Base-by-base conservation (phyloP, 2,888 invertebrate species). In the Tanaodytes sp. region DNA sequence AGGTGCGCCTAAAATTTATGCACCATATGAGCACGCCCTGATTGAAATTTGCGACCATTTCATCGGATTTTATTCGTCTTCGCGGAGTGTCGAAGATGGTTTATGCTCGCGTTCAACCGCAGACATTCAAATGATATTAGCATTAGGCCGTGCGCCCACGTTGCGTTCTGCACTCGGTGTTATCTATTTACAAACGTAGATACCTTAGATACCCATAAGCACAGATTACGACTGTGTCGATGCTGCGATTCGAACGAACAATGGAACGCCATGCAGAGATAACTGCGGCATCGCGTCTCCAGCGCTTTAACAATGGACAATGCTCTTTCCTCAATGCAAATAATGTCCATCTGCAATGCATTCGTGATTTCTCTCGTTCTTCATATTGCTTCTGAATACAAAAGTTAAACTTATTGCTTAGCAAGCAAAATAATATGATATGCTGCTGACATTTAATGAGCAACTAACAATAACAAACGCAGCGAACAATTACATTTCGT, bases 311-410 rank as follows among this genome's bases (percentile, higher is more conserved):
- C 73, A 73, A 73, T 70, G 68, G 68, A 68, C 73, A 71, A 71
- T 71, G 62, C 73, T 49, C 65, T 65, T 73, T 68, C 65, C 59
- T 68, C 70, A 51, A 68, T 69, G 73, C 68, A 73, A 69, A 66
- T 66, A 68, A 45, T 65, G 58, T 54, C 71, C 68, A 68, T 63
- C 62, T 54, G 46, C 66, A 57, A 66, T 67, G 67, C 71, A 64
- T 71, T 59, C 71, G 59, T 55, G 71, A 67, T 71, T 66, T 59
- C 70, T 70, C 45, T 40, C 33, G 43, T 58, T 59, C 58, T 66
- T 71, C 58, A 62, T 66, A 58, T 65, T 70, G 58, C 65, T 65
- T 62, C 65, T 70, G 65, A 70, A 57, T 65, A 65, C 23, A 43
- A 62, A 62, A 62, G 70, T 58, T 65, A 70, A 70, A 57, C 37